Evolutionary conservation across 2,888 invertebrate species (phyloP).

Genomic region (Leistus spinibarbis): DNA sequence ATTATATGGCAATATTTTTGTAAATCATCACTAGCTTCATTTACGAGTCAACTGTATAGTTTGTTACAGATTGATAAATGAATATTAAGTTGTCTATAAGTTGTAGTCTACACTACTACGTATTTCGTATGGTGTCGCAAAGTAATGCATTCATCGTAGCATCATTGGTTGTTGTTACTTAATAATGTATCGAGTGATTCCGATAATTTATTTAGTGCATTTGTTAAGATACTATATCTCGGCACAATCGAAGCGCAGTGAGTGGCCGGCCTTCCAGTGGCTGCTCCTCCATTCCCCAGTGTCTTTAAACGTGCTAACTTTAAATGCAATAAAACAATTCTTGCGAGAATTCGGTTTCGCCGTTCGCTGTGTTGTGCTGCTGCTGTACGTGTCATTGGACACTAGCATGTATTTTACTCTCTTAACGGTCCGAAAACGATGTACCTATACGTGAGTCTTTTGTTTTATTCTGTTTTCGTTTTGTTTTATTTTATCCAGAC

Average conservation of each 20-base stretch:
- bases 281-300: not conserved
- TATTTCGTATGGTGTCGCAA: no score
- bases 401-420: constrained; percentile 36
- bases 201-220: no score
- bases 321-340: constrained; percentile 38
- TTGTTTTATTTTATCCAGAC: constrained; percentile 27
- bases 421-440: constrained; percentile 35
- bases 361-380: not conserved
- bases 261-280: not conserved
- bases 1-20: no score
- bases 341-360: constrained; percentile 37
- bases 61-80: no score
- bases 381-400: constrained; percentile 36
- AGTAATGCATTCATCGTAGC: no score
- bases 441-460: constrained; percentile 29
- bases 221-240: no score
- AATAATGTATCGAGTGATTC: no score
- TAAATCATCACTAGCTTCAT: no score
- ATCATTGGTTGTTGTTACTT: no score
- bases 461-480: constrained; percentile 29
- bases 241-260: not conserved
- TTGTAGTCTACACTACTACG: no score
- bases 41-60: no score
- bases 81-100: no score
- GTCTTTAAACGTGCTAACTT: constrained; percentile 32